phyloP scores from a whole-genome alignment of 2,797 vertebrate genomes.

The Gallinago nigripennis region DNA sequence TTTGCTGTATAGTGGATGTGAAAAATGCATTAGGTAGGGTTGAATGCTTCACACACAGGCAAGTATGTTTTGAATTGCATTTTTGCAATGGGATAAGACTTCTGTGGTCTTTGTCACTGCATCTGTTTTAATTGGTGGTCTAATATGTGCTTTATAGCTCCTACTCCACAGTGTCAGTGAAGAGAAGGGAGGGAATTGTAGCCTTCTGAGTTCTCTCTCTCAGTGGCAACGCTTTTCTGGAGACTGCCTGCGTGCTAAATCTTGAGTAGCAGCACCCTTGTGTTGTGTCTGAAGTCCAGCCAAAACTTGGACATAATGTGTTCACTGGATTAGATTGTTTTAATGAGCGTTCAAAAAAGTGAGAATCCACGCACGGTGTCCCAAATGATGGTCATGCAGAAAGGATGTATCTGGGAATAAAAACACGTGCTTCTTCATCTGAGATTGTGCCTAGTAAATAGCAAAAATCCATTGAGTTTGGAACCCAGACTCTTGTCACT shows the following conservation, averaged over 20 bases:
- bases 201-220: background rate
- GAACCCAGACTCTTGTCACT: background rate
- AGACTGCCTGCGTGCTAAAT: fast-evolving
- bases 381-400: background rate
- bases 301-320: background rate
- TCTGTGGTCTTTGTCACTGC: background rate
- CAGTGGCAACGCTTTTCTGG: background rate
- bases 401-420: background rate
- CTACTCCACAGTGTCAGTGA: background rate
- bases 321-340: background rate
- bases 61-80: background rate
- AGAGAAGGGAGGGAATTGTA: background rate
- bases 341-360: background rate
- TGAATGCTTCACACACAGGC: background rate
- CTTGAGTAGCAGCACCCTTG: background rate
- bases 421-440: background rate
- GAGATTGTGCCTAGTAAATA: background rate
- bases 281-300: background rate
- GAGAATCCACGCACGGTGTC: background rate
- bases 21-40: background rate
- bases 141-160: background rate
- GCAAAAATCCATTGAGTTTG: background rate
- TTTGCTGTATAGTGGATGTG: background rate
- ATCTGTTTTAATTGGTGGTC: background rate
- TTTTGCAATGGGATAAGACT: background rate